phyloP scores from a whole-genome alignment of 1,140 invertebrate species.

The Melipona quadrifasciata region DNA sequence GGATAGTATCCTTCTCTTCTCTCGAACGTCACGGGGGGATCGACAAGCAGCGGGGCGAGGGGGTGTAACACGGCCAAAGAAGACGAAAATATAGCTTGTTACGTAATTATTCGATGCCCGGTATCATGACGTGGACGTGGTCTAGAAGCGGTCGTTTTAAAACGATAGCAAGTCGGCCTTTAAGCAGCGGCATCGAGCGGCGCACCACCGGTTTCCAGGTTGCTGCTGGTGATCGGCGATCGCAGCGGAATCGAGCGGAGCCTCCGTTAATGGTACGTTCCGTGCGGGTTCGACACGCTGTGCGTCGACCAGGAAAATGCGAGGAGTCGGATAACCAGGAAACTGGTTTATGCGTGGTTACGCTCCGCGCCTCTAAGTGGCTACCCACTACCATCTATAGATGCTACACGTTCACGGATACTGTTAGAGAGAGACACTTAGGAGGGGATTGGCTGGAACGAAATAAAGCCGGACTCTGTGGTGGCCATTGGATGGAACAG shows the following conservation, averaged over 20 bases:
- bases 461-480: constrained; percentile 56
- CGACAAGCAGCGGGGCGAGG: not conserved
- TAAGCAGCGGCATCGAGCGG: constrained; percentile 36
- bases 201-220: constrained; percentile 47
- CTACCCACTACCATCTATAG: constrained; percentile 64
- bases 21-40: not conserved
- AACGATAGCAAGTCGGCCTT: constrained; percentile 52
- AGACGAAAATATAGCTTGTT: constrained; percentile 39
- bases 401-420: constrained; percentile 53
- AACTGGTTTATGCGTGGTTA: constrained; percentile 80
- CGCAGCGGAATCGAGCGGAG: constrained; percentile 63
- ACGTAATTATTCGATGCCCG: constrained; percentile 62
- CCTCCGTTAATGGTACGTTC: constrained; percentile 75
- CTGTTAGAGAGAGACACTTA: constrained; percentile 54
- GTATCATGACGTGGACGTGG: constrained; percentile 23
- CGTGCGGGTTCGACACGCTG: constrained; percentile 68
- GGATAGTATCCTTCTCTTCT: constrained; percentile 48
- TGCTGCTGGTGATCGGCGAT: constrained; percentile 56
- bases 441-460: constrained; percentile 53
- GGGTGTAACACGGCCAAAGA: not conserved
- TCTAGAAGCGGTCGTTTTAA: constrained; percentile 41
- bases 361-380: constrained; percentile 68
- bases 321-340: constrained; percentile 78
- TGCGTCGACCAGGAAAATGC: constrained; percentile 76
- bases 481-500: constrained; percentile 53